Conservation (phyloP, 2,797 vertebrate species). For the Chaunax sp. region DNA sequence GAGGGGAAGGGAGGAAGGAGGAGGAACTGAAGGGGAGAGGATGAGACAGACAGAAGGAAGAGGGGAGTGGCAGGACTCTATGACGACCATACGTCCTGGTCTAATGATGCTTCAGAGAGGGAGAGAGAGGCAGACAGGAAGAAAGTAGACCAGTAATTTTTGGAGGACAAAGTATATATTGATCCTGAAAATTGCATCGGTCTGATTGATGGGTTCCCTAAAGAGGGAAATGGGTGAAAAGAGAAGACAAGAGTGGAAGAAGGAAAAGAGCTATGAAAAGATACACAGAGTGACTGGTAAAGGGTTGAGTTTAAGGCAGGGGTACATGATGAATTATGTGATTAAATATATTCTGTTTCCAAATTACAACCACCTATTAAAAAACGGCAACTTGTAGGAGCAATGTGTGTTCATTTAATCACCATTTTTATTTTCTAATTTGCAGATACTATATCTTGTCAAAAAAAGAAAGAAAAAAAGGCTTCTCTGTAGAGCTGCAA, state of each 20-base stretch:
- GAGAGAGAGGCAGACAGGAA: slow-evolving; percentile 12
- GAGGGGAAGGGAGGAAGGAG: slow-evolving; percentile 9
- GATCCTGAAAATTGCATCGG: slow-evolving; percentile 37
- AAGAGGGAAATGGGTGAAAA: slow-evolving; percentile 14
- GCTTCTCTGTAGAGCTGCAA: background rate
- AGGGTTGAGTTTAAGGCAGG: background rate
- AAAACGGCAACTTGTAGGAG: background rate
- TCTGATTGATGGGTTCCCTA: slow-evolving; percentile 45
- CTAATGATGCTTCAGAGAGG: slow-evolving; percentile 35
- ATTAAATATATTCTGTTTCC: slow-evolving; percentile 2
- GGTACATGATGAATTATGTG: slow-evolving; percentile 6
- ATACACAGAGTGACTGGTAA: background rate
- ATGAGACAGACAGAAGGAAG: slow-evolving; percentile 10
- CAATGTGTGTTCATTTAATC: background rate
- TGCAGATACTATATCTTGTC: background rate
- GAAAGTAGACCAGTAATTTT: slow-evolving; percentile 12
- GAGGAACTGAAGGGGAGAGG: slow-evolving; percentile 22
- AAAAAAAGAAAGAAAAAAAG: background rate
- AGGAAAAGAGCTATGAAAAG: slow-evolving; percentile 12
- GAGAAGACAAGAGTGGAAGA: background rate
- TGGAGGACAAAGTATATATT: slow-evolving; percentile 39
- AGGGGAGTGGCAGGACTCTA: slow-evolving; percentile 12
- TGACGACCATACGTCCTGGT: slow-evolving; percentile 34
- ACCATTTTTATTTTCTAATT: background rate
- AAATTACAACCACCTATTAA: background rate